Evolutionary conservation across 2,113 vertebrate genomes (phyloP), one percentile per base, ranked within the genome.

Genomic region (Dascyllus trimaculatus): DNA sequence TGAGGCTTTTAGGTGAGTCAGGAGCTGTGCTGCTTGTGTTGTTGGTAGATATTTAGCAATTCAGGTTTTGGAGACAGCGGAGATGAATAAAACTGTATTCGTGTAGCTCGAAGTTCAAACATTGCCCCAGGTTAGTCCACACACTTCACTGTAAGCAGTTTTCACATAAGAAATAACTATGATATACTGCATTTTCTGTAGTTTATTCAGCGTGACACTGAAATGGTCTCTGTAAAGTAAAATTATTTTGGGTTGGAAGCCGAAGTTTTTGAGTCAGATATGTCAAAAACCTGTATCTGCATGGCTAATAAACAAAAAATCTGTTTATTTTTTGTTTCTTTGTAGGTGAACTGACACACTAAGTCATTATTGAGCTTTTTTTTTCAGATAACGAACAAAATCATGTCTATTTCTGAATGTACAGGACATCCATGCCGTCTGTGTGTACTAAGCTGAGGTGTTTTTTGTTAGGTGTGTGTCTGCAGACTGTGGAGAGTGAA

Each of bases 401-500:
- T 67, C 1, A 18, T 0, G 8, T 51, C 40, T 0, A 56, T 24
- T 15, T 45, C 35, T 49, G 11, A 45, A 18, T 8, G 26, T n/a
- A 11, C 17, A 51, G 26, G 59, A 8, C 60, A 49, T 51, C 57
- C 46, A 1, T 25, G 26, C 11, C 51, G 1, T 74, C 1, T 70
- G 32, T 59, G 4, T 29, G n/a, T 1, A 71, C 25, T 74, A 13
- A 82, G 6, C 19, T 1, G 22, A 40, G 11, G 9, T 71, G 71
- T 78, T 82, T 76, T 46, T 49, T 7, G n/a, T n/a, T 89, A 97
- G 97, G 97, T 21, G 97, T 97, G 78, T 98, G 97, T 88, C 94
- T 98, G 70, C 96, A 97, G 95, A 96, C 95, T 3, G 95, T 96
- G 1, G 97, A 97, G 88, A 95, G 95, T n/a, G 96, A 97, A 72